Conservation (phyloP, 2,797 vertebrate genomes). For the Chromobotia macracanthus region DNA sequence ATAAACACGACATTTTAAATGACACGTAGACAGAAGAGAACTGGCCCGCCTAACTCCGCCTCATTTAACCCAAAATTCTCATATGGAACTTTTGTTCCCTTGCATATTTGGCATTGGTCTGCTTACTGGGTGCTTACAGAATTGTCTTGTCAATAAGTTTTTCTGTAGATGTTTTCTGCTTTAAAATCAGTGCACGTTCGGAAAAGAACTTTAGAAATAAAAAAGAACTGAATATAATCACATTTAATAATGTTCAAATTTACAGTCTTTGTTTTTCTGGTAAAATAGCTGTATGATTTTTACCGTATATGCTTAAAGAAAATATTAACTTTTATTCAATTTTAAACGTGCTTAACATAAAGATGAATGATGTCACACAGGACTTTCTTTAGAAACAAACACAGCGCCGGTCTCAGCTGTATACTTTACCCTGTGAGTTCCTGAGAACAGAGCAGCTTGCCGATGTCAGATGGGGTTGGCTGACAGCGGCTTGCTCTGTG, state of each 20-base stretch:
- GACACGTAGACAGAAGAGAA: too few species aligned
- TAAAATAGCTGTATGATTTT: neutral
- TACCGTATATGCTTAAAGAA: neutral
- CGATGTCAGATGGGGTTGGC: conserved; percentile 33
- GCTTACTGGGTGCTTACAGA: neutral
- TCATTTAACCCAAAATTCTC: too few species aligned
- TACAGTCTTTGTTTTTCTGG: neutral
- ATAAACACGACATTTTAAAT: neutral
- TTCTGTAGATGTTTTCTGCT: neutral
- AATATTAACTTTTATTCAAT: neutral
- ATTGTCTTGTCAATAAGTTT: neutral
- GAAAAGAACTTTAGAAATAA: neutral
- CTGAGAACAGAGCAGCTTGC: neutral
- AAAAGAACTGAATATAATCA: neutral
- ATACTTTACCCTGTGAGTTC: neutral
- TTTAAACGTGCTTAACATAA: neutral
- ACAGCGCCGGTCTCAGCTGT: neutral
- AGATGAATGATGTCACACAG: neutral
- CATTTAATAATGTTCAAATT: neutral
- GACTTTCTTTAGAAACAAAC: neutral
- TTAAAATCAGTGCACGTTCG: neutral
- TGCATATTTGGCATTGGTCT: too few species aligned
- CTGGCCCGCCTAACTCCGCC: too few species aligned
- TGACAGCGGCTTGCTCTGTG: neutral
- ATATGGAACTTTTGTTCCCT: too few species aligned